Conservation (phyloP, 1,140 invertebrate species). For the Tetramorium parvispinum region DNA sequence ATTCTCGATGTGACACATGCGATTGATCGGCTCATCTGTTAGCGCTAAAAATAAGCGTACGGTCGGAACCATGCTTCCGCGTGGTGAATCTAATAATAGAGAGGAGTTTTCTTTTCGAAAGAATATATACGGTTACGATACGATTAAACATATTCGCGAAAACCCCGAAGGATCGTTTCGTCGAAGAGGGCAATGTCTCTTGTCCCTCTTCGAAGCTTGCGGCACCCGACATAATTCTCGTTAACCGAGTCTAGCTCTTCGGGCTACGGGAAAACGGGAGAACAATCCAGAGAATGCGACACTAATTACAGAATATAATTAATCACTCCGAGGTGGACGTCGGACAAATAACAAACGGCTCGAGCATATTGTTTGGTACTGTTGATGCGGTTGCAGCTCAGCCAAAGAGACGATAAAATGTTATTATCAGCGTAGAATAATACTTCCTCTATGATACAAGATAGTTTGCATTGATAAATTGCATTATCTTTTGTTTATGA, state of each 20-base stretch:
- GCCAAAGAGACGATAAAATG: conserved; percentile 34
- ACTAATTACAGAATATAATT: conserved; percentile 52
- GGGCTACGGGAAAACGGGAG: not conserved
- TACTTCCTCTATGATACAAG: not conserved
- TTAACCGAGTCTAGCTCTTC: conserved; percentile 1
- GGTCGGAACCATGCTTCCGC: not conserved
- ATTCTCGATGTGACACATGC: conserved; percentile 13
- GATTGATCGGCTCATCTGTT: conserved; percentile 49
- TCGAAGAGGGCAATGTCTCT: not conserved
- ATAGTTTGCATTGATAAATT: conserved; percentile 41
- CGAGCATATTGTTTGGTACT: conserved; percentile 12
- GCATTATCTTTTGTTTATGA: not conserved
- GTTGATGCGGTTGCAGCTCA: not conserved
- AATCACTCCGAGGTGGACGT: conserved; percentile 15
- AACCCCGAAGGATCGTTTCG: too few relatives aligned
- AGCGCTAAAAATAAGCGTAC: conserved; percentile 6
- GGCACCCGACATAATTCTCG: not conserved
- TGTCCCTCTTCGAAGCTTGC: not conserved
- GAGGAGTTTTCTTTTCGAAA: not conserved
- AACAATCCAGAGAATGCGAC: conserved; percentile 32
- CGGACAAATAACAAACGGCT: conserved; percentile 29
- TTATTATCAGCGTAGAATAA: conserved; percentile 26
- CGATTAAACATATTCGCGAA: not conserved
- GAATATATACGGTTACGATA: not conserved
- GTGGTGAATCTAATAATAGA: conserved; percentile 18